Evolutionary conservation across 2,888 invertebrate species (phyloP), one percentile per base, ranked within the genome.

Genomic region (Pinctada fucata): DNA sequence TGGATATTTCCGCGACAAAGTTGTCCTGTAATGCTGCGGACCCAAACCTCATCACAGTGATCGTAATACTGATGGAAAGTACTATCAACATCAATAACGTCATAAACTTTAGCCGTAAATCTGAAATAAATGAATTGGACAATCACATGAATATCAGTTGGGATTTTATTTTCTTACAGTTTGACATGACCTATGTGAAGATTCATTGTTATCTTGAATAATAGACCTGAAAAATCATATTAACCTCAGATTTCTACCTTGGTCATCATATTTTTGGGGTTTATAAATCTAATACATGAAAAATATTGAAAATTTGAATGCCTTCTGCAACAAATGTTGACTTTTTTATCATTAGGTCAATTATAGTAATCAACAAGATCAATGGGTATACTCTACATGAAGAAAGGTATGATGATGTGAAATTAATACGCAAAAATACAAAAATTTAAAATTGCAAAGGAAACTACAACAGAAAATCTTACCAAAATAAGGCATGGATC

Each of bases 401-500:
- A 31, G 31, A 31, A 31, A 31, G 31, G 31, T 31, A 31, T 31
- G 31, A 31, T 31, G 31, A 31, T 31, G 31, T 31, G 31, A 31
- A 31, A 31, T 31, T 31, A 31, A 31, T 31, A 31, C 31, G 31
- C 31, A 31, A 31, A 31, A 31, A 31, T 31, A 31, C 31, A 31
- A 31, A 31, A 31, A 31, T 31, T 31, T 31, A 31, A 31, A 31
- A 31, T 31, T 31, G 31, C 31, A 31, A 31, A 31, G 31, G 31
- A 31, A 31, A 31, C 31, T 31, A 31, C 31, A 31, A 31, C 31
- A 31, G 31, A 31, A 31, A 31, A 31, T 69, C 95, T 95, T 94
- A 98, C 98, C 98, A 93, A 99, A 99, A 93, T 96, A 99, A 82
- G 99, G 98, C 98, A 99, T 98, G 64, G 97, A 96, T 89, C 98